Percentiles rank a stretch among this genome's conserved stretches.
These are phyloP conservation scores for Cathartes aura DNA, from an alignment of 2,113 vertebrate species.

Conservation along the genomic window DNA sequence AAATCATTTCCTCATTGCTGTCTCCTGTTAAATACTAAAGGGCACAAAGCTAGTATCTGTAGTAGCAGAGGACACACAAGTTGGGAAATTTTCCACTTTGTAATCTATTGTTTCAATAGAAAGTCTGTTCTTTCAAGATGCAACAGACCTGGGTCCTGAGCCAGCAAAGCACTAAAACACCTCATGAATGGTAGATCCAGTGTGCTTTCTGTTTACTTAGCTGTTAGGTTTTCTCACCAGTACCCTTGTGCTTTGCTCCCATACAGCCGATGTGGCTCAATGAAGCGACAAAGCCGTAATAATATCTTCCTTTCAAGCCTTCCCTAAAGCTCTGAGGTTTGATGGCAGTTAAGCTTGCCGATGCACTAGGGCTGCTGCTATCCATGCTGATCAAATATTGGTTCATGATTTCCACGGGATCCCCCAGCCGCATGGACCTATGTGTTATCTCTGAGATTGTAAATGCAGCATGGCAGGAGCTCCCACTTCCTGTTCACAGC, in stretches of 20 bases:
- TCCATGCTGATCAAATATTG: background rate
- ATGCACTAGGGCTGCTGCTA: background rate
- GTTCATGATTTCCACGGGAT: background rate
- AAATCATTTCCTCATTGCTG: background rate
- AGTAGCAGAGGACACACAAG: background rate
- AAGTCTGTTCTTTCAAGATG: background rate
- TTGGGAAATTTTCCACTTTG: background rate
- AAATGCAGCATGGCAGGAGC: background rate
- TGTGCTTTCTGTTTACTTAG: background rate
- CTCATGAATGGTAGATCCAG: background rate
- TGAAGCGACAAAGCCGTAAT: background rate
- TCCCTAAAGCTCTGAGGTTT: background rate
- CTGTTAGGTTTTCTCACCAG: background rate
- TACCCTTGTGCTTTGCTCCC: background rate
- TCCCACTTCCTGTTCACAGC: background rate
- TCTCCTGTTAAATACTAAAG: background rate
- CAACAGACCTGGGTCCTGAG: background rate
- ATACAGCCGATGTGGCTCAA: fast-evolving
- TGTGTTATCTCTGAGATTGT: background rate
- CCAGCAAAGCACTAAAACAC: background rate
- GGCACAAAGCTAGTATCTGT: background rate
- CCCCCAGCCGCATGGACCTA: background rate
- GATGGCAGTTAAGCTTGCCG: background rate
- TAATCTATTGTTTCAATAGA: background rate
- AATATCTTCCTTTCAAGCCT: background rate